A percentile compares a stretch with the other conserved stretches of the same genome.
These are phyloP conservation scores for Tolmerus cingulatus DNA, from an alignment of 2,888 invertebrate genomes.

Conservation along the genomic window DNA sequence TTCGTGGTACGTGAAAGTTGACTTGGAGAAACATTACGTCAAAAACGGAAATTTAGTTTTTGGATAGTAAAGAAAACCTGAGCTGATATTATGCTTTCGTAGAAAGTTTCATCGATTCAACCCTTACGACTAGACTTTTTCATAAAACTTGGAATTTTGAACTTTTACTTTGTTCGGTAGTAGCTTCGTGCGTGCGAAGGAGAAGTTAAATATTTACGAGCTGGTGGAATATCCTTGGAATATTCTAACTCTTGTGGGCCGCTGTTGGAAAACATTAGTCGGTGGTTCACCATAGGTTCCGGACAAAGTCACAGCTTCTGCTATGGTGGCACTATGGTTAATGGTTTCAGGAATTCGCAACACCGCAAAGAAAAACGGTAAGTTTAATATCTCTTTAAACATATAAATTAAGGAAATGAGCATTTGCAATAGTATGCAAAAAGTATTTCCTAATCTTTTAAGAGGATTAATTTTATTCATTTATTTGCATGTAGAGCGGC, in stretches of 20 bases:
- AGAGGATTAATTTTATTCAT: not conserved
- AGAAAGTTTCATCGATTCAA: not conserved
- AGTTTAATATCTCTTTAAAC: slow-evolving; percentile 51
- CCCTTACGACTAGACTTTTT: not conserved
- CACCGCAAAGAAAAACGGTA: slow-evolving; percentile 68
- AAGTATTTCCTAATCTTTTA: not conserved
- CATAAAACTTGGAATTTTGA: not conserved
- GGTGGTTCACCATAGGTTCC: slow-evolving; percentile 67
- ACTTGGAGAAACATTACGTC: not conserved
- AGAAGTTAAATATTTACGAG: slow-evolving; percentile 8
- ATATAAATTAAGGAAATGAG: not conserved
- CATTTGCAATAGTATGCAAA: not conserved
- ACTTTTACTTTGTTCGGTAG: not conserved
- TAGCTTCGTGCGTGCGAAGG: slow-evolving; percentile 43
- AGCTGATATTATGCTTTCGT: not conserved
- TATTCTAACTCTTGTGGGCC: slow-evolving; percentile 19
- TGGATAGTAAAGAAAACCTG: not conserved
- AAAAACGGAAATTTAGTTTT: not conserved
- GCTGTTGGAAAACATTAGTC: slow-evolving; percentile 53
- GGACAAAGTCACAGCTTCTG: slow-evolving; percentile 66
- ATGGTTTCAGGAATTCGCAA: slow-evolving; percentile 65
- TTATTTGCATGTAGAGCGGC: no score
- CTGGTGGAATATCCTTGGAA: slow-evolving; percentile 26
- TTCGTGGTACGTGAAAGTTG: not conserved
- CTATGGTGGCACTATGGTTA: slow-evolving; percentile 65